Conservation (phyloP, 2,888 invertebrate species). For the Empis livida region DNA sequence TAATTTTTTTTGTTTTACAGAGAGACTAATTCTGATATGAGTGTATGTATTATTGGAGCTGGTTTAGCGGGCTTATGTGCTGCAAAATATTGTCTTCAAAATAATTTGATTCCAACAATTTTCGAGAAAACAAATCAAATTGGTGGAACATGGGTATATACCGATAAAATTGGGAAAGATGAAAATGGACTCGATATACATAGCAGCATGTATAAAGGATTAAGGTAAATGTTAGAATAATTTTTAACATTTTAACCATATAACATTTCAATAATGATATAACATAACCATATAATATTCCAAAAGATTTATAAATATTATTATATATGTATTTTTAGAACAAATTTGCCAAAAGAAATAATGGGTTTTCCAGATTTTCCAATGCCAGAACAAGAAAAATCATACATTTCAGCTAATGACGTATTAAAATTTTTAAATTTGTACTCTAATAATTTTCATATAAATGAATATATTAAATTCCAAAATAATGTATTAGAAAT, state of each 20-base stretch:
- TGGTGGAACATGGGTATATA: conserved; percentile 93
- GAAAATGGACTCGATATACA: conserved; percentile 69
- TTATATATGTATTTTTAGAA: conserved; percentile 41
- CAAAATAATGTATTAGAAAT: conserved; percentile 45
- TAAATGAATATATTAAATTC: conserved; percentile 51
- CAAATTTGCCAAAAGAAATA: conserved; percentile 86
- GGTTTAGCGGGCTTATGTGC: conserved; percentile 82
- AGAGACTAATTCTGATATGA: neutral
- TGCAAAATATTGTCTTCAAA: conserved; percentile 49
- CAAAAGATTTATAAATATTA: neutral
- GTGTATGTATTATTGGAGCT: conserved; percentile 65
- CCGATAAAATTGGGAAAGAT: conserved; percentile 58
- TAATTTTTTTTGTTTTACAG: neutral
- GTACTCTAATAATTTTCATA: conserved; percentile 56
- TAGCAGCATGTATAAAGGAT: conserved; percentile 84
- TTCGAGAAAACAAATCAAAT: conserved; percentile 64
- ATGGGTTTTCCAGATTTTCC: conserved; percentile 87
- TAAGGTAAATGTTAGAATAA: conserved; percentile 56
- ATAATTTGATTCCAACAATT: conserved; percentile 45
- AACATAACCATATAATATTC: neutral
- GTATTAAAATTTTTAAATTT: conserved; percentile 61
- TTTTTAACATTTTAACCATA: too few species aligned
- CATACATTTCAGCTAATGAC: conserved; percentile 61
- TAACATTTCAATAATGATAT: neutral
- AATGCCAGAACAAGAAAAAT: conserved; percentile 55